Evolutionary conservation across 35 echinoderm and acorn worm species (phyloP).

Genomic region (Ophiothrix spiculata): DNA sequence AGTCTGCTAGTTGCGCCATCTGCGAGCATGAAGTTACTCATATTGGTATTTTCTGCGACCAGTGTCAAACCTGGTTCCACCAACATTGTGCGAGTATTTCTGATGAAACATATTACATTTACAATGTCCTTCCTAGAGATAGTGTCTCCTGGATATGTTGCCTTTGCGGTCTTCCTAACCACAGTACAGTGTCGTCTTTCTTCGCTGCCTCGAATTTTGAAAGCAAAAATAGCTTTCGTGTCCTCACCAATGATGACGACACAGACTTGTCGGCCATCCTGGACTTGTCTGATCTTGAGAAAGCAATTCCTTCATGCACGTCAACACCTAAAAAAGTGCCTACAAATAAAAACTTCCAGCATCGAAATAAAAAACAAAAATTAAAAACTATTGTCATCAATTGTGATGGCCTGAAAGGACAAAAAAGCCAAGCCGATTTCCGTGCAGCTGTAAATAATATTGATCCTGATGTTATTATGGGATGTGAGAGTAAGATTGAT

Average conservation of each 20-base stretch:
- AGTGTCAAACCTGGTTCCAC: conserved; percentile 19
- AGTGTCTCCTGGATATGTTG: conserved; percentile 13
- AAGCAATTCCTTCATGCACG: not conserved
- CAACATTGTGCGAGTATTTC: conserved; percentile 17
- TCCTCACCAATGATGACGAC: not conserved
- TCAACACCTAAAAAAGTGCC: not conserved
- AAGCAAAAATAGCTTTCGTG: not conserved
- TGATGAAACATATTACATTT: conserved; percentile 13
- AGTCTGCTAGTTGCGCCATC: conserved; percentile 25
- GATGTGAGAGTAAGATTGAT: conserved; percentile 15
- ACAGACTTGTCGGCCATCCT: not conserved
- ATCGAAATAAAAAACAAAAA: not conserved
- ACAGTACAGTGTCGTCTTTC: not conserved
- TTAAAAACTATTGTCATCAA: conserved; percentile 21
- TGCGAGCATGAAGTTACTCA: not conserved
- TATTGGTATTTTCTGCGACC: not conserved
- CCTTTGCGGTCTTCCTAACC: conserved; percentile 6
- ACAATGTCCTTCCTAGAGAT: not conserved
- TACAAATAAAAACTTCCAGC: not conserved
- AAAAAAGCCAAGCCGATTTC: not conserved
- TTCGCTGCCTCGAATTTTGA: not conserved
- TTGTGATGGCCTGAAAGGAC: conserved; percentile 31
- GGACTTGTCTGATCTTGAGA: conserved; percentile 9
- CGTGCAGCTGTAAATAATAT: not conserved
- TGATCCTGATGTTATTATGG: conserved; percentile 4